Evolutionary conservation across 2,797 vertebrate species (phyloP).

Genomic region (Sciaenops ocellatus): DNA sequence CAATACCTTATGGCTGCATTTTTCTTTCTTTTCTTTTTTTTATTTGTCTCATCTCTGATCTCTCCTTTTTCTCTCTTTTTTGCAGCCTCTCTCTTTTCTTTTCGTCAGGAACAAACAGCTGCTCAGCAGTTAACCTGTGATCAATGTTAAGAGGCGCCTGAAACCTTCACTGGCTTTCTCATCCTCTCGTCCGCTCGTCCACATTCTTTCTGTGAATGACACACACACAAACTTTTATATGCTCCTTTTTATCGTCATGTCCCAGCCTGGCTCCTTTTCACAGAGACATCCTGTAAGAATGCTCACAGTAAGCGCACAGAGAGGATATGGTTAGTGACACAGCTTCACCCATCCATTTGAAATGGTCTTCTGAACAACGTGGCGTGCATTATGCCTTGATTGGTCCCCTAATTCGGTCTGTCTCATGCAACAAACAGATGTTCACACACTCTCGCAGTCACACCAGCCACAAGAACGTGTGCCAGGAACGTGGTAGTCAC

Average conservation of each 20-base stretch:
- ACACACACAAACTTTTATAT: not conserved
- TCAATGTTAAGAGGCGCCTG: slow-evolving; percentile 53
- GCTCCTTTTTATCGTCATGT: slow-evolving; percentile 3
- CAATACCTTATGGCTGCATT: not conserved
- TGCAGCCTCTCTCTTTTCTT: slow-evolving; percentile 13
- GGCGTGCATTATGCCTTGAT: slow-evolving; percentile 56
- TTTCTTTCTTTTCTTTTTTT: slow-evolving; percentile 34
- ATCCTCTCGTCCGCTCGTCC: slow-evolving; percentile 12
- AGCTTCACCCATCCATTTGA: slow-evolving; percentile 44
- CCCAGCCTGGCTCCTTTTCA: slow-evolving; percentile 17
- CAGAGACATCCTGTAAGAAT: slow-evolving; percentile 15
- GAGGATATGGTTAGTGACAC: slow-evolving; percentile 56
- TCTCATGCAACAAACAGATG: slow-evolving; percentile 55
- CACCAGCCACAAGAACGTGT: slow-evolving; percentile 6
- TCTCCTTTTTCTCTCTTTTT: slow-evolving; percentile 9
- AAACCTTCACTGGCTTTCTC: slow-evolving; percentile 29
- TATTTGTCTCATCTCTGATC: slow-evolving; percentile 7
- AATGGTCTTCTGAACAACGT: slow-evolving; percentile 53
- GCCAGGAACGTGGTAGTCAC: slow-evolving; percentile 11
- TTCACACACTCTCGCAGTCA: slow-evolving; percentile 4
- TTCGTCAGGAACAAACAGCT: slow-evolving; percentile 59
- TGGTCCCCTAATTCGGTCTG: slow-evolving; percentile 42
- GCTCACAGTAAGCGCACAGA: slow-evolving; percentile 4
- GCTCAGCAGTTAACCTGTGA: slow-evolving; percentile 55
- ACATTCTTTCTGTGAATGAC: not conserved